Percentiles rank a stretch among this genome's conserved stretches.
phyloP scores from a whole-genome alignment of 1,140 invertebrate genomes.

The Atta texana region DNA sequence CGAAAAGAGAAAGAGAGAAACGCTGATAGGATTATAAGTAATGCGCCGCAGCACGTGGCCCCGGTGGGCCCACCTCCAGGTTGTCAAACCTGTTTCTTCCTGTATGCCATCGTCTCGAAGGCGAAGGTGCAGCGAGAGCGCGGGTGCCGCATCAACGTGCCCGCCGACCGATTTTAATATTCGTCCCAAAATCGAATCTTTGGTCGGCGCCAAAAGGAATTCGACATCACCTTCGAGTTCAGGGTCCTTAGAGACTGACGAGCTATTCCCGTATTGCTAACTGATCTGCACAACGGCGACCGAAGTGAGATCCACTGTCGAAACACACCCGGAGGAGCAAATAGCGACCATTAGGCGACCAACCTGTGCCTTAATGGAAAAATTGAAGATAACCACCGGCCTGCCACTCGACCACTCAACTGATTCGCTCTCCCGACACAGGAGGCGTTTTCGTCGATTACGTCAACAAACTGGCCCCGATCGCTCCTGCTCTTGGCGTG shows the following conservation, averaged over 20 bases:
- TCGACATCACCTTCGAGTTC: background rate
- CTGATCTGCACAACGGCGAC: slow-evolving; percentile 38
- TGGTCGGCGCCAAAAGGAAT: slow-evolving; percentile 42
- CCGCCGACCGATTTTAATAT: slow-evolving; percentile 72
- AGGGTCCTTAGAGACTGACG: background rate
- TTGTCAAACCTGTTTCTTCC: slow-evolving; percentile 86
- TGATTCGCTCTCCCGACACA: slow-evolving; percentile 66
- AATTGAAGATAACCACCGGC: slow-evolving; percentile 79
- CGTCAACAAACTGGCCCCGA: slow-evolving; percentile 76
- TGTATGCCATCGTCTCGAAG: slow-evolving; percentile 77
- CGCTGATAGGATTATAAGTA: slow-evolving; percentile 77
- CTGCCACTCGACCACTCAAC: slow-evolving; percentile 76
- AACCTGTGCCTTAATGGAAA: slow-evolving; percentile 79
- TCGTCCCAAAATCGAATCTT: slow-evolving; percentile 62
- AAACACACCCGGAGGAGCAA: slow-evolving; percentile 70
- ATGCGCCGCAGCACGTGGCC: slow-evolving; percentile 85
- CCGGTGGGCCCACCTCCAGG: slow-evolving; percentile 81
- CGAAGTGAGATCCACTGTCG: slow-evolving; percentile 75
- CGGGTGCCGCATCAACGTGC: slow-evolving; percentile 75
- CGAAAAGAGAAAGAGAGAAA: slow-evolving; percentile 70
- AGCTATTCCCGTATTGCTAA: background rate
- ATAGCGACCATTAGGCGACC: slow-evolving; percentile 79
- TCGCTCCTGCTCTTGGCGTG: slow-evolving; percentile 59
- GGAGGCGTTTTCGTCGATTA: slow-evolving; percentile 76
- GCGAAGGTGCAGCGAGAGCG: slow-evolving; percentile 74